Conservation (phyloP, 2,797 vertebrate species). For the Amblyraja radiata region DNA sequence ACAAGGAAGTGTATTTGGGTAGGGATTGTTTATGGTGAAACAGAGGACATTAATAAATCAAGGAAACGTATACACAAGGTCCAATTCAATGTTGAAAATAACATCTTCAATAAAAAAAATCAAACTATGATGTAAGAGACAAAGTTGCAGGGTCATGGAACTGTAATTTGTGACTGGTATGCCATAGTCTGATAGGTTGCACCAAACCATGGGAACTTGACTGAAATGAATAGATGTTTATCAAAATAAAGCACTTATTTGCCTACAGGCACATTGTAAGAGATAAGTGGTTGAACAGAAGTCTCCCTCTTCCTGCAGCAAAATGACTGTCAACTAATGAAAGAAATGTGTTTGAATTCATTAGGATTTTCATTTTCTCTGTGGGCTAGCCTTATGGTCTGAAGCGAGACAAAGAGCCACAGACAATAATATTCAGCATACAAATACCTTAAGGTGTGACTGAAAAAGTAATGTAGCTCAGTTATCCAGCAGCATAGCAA, state of each 20-base stretch:
- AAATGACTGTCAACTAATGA: slow-evolving; percentile 37
- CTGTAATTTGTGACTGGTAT: slow-evolving; percentile 44
- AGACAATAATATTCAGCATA: neutral
- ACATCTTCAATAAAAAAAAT: slow-evolving; percentile 47
- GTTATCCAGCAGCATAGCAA: neutral
- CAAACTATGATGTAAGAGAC: slow-evolving; percentile 46
- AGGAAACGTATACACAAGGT: slow-evolving; percentile 46
- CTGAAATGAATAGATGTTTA: slow-evolving; percentile 61
- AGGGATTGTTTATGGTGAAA: slow-evolving; percentile 48
- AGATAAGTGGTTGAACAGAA: slow-evolving; percentile 21
- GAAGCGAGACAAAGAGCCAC: neutral
- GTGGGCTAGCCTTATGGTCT: neutral
- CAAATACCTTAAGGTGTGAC: neutral
- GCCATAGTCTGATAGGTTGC: slow-evolving; percentile 45
- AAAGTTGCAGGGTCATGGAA: slow-evolving; percentile 44
- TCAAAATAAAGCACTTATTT: slow-evolving; percentile 48
- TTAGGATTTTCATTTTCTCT: neutral
- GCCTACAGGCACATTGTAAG: slow-evolving; percentile 44
- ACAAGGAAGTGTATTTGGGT: slow-evolving; percentile 50
- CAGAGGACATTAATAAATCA: slow-evolving; percentile 47
- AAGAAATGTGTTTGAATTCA: slow-evolving; percentile 39
- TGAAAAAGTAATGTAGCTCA: neutral
- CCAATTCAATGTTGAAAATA: slow-evolving; percentile 45
- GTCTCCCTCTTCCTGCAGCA: slow-evolving; percentile 46
- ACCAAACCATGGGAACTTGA: slow-evolving; percentile 48